Evolutionary conservation across 2,113 vertebrate genomes (phyloP), one percentile per base, ranked within the genome.

Genomic region (Muscicapa adusta): DNA sequence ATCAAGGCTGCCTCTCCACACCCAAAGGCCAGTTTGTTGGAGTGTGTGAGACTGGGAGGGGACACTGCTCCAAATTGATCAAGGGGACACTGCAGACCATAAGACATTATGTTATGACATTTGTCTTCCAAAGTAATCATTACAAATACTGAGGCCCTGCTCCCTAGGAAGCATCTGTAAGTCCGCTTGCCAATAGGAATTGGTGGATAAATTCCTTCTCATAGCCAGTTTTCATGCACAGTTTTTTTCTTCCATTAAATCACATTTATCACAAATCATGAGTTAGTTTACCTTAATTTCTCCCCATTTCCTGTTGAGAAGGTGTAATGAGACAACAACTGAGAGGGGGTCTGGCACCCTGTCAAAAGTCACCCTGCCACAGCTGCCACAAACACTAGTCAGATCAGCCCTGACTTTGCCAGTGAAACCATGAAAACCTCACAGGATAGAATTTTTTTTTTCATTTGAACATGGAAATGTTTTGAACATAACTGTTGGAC

Each of bases 181-280:
- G 17, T 36, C 24, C 81, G 8, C 11, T 33, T 74, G 14, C 4
- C 14, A 18, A 9, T 42, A 19, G 22, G 28, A 92, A 71, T 8
- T 36, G 33, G 5, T 40, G 12, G 58, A 36, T 29, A 71, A 85
- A 71, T 50, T 75, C 12, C 3, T 56, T 26, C 10, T 66, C 25
- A 38, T 36, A 13, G 12, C 50, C 31, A 4, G 2, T 3, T 70
- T 85, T 50, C 0, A 2, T 7, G 8, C 1, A 31, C 3, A 8
- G 4, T 2, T n/a, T 77, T 38, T 80, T 50, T 18, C 10, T 68
- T 77, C 73, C 34, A 33, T 56, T 67, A 71, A 62, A 76, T 14
- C 24, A 7, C 5, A 26, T 60, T 63, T 58, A 63, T 24, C 14
- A 45, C 14, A 80, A 71, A 40, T 36, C 8, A 61, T 1, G 3